Percentiles rank a stretch among this genome's conserved stretches.
phyloP scores from a whole-genome alignment of 2,888 invertebrate species.

The Philhelius pedissequus region DNA sequence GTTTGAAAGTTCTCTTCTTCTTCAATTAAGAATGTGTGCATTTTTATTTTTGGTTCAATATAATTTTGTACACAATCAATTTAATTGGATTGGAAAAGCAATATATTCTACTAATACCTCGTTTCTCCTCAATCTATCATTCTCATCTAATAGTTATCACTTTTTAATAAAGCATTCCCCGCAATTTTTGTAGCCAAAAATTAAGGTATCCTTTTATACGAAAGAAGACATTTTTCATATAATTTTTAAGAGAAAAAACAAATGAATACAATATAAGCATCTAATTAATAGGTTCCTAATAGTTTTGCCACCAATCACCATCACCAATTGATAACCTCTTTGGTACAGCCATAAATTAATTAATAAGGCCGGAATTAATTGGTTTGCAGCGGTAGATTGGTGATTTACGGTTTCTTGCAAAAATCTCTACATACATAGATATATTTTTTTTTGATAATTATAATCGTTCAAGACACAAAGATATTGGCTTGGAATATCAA shows the following conservation, averaged over 20 bases:
- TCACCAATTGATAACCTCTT: background rate
- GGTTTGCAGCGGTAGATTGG: background rate
- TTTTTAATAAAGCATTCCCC: background rate
- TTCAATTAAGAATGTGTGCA: too few relatives aligned
- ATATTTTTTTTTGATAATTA: background rate
- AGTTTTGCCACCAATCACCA: conserved; percentile 4
- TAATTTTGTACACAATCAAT: too few relatives aligned
- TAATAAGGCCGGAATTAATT: background rate
- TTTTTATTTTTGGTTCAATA: too few relatives aligned
- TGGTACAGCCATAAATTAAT: background rate
- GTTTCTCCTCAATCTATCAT: background rate
- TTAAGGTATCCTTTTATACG: background rate
- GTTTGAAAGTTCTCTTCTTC: too few relatives aligned
- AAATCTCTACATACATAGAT: background rate
- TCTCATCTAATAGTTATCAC: background rate
- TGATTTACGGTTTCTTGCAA: conserved; percentile 5
- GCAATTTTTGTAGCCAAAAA: background rate
- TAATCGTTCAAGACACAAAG: background rate
- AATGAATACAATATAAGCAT: background rate
- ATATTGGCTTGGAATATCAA: background rate
- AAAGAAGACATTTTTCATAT: background rate
- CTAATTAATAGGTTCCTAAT: background rate
- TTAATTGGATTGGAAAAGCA: too few relatives aligned
- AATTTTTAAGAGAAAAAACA: background rate
- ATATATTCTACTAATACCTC: too few relatives aligned